Base-by-base conservation (phyloP, 37 sponge, comb jelly and placozoan genomes). In the Cladorhizidae sp. region DNA sequence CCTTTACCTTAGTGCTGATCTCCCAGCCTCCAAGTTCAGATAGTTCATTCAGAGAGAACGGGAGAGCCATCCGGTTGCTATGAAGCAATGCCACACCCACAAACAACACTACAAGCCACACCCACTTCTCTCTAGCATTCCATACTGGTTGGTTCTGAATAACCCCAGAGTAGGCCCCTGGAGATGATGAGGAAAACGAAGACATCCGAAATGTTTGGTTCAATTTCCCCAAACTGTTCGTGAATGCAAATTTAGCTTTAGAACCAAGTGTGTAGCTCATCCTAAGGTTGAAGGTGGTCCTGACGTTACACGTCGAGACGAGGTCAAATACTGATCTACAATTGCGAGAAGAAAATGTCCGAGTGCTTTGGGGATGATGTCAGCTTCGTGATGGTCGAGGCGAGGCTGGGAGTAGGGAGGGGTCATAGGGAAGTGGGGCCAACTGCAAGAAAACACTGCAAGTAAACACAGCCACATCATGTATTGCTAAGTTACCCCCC, bases 81-180 rank as follows among this genome's bases (percentile, higher is more conserved):
- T 79, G 72, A 26, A 86, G 64, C 52, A 57, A 54, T 22, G 71
- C 41, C 72, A 78, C 21, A 21, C 79, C 79, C 40, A 56, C 45
- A 29, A 86, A 72, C 56, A 77, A 64, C 14, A 49, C 51, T 3
- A 50, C 43, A 28, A 78, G 11, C 86, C 86, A 86, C 52, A 73
- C 40, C 17, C 74, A 38, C 37, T 9, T 25, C 67, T 86, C 73
- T 8, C 28, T 20, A 0, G 22, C 54, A 7, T 21, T 70, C 86
- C 86, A 86, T 28, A 29, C 45, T 18, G 62, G 23, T 25, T 54
- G 65, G 61, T 61, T 75, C 67, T 56, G 73, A 21, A 83, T 43
- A 7, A 49, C 75, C 14, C 80, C 72, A 17, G 72, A 23, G 49
- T 36, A 71, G 31, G 37, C 25, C 49, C 72, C 50, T 37, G 26